Evolutionary conservation across 2,888 invertebrate genomes (phyloP), one percentile per base, ranked within the genome.

Genomic region (Drosophila borborema): DNA sequence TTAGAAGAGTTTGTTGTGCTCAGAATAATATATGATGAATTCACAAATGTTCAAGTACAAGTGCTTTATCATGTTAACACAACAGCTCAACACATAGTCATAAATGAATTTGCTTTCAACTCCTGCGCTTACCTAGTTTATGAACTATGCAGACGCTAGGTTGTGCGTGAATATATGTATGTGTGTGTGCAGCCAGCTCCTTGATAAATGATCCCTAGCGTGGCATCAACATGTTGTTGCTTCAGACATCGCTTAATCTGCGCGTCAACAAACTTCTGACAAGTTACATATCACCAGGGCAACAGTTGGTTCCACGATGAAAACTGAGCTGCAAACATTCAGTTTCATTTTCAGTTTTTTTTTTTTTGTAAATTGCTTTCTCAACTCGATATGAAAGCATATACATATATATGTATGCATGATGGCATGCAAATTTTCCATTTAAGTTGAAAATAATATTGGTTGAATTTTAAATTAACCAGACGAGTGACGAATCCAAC

Each of bases 261-360:
- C 78, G 76, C 76, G 87, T 85, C 87, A 87, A 73, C 82, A 79
- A 90, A 89, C 80, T 90, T 89, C 74, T 89, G 90, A 90, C 82
- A 90, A 85, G 84, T 88, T 80, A 88, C 82, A 81, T 70, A 81
- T 82, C 82, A 84, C 79, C 70, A 45, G 60, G 80, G 82, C 85
- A 85, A 87, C 85, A 85, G 85, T 85, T 87, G 87, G 85, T 85
- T 75, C 64, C 28, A 58, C 9, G 62, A 48, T 18, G 56, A 16
- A 23, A 51, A 14, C 43, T 46, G 69, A 28, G 53, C 53, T 54
- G 16, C 53, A 48, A 14, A 38, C 20, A 18, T 48, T 66, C n/a
- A 14, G 56, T 49, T 71, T 40, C 64, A 64, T 51, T 61, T 56
- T 14, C 0, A 2, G 14, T 20, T 20, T 20, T 20, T 23, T 23